Base-by-base conservation (phyloP, 1,140 invertebrate genomes). In the Anastrepha obliqua region DNA sequence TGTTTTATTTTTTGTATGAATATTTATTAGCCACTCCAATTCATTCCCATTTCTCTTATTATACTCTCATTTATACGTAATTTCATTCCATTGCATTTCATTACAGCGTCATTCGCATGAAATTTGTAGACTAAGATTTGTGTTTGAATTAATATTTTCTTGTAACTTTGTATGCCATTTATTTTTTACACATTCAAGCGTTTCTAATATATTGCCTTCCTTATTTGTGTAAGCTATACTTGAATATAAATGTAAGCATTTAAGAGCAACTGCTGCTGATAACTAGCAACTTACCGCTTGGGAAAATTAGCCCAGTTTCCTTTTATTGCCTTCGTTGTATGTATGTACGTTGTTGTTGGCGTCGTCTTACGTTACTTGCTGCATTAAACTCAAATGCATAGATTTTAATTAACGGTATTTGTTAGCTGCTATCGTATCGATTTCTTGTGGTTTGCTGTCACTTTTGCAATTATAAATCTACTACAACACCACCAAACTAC, bases 391-490 rank as follows among this genome's bases (percentile, higher is more conserved):
- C 55, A 81, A 81, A 81, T 81, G 51, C 29, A 81, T 81, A 17
- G 47, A 15, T 55, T 81, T 55, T 81, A 81, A 81, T 81, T 81
- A 81, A 81, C 74, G 74, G 74, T 81, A 55, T 55, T 81, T 81
- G 47, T 81, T 81, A 20, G 42, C 8, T 58, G 47, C 47, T 55
- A 51, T 29, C 20, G 44, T 81, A 81, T 81, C 47, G 47, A 81
- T 81, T 55, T 81, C 74, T 81, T 81, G 74, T 81, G 74, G 74
- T 81, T 81, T n/a, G 74, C 47, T 81, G 47, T 81, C 74, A 55
- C 74, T 81, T 55, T 81, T 81, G 74, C 47, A 81, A 81, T 81
- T 29, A 55, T 81, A 81, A 81, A 81, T 81, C 47, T 47, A 81
- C 74, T 20, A 58, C 74, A 81, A 81, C 3, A 55, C 6, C 51